Base-by-base conservation (phyloP, 2,113 vertebrate species). In the Zeus faber region DNA sequence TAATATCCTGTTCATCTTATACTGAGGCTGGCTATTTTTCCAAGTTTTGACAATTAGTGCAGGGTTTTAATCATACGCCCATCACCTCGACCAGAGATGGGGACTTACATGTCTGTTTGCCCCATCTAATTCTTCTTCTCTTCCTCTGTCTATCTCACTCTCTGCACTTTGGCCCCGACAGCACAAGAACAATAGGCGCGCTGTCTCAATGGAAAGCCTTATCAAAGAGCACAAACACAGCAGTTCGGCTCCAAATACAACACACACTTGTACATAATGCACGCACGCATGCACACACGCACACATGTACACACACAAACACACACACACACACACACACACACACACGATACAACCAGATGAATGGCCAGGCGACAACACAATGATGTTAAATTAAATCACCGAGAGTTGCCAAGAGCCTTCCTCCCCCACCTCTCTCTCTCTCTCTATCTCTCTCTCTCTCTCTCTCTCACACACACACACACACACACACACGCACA, bases 371-470 rank as follows among this genome's bases (percentile, higher is more conserved):
- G 33, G 58, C 52, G 40, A 14, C 55, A 22, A 63, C 79, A 87
- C 77, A 85, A 83, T 87, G 67, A 67, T 18, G 70, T 65, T 74
- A 85, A 87, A 87, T 87, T 70, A 83, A 87, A 86, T 79, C 82
- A 83, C 72, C 72, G 79, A 82, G 56, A 67, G 60, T 82, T 1
- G 51, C 73, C 66, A 46, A 70, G 58, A 56, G 73, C 57, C 67
- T 67, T 72, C 49, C 72, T 57, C 46, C 62, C 24, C 55, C 57
- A 70, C 65, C 64, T 54, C 64, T 56, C 70, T 56, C 61, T 51
- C 47, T 40, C 31, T 23, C 44, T 25, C 55, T 22, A 43, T 33
- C 41, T 26, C 49, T 26, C 56, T 66, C 47, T 47, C 75, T 73
- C n/a, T 1, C 54, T 18, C 44, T 25, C n/a, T 23, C 26, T 29